Base-by-base conservation (phyloP, 2,113 vertebrate species). In the Hydropotes inermis region DNA sequence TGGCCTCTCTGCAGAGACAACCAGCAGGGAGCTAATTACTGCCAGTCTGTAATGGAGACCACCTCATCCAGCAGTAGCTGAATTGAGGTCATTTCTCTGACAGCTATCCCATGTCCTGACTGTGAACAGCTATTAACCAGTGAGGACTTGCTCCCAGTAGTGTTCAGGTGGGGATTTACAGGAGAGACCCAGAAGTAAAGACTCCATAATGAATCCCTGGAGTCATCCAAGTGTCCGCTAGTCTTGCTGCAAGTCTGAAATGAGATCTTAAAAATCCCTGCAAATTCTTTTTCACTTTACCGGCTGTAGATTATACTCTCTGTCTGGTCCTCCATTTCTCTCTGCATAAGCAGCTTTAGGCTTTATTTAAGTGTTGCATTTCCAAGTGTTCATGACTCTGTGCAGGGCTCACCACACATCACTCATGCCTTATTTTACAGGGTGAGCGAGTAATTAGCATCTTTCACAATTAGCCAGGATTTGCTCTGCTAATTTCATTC, bases 401-500 rank as follows among this genome's bases (percentile, higher is more conserved):
- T 95, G 97, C 95, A 94, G 98, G 98, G 97, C 98, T 99, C 81
- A 16, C 98, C 98, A 97, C 98, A 98, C 98, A 99, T 99, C 99
- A 99, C 98, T 99, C 98, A 98, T 98, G 98, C 98, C 98, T 98
- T 98, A 98, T 99, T 99, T 99, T 98, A 98, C 98, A 97, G 98
- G 98, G 98, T 98, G 98, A 98, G 97, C 21, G 97, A 95, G 97
- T 99, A 99, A 99, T 99, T 99, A 99, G 98, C 99, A 99, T 99
- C 98, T 99, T 98, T 99, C 98, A 99, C 98, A 99, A 99, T 99
- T 98, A 99, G 98, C 98, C 98, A 97, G 98, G 98, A 98, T 99
- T 99, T 98, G 98, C 98, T 99, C 99, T 98, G 99, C 98, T 99
- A 99, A 99, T 99, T 99, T 99, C 98, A 99, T 99, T 99, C 98